phyloP scores from a whole-genome alignment of 2,888 invertebrate species.

The Pachliopta kotzebuea region DNA sequence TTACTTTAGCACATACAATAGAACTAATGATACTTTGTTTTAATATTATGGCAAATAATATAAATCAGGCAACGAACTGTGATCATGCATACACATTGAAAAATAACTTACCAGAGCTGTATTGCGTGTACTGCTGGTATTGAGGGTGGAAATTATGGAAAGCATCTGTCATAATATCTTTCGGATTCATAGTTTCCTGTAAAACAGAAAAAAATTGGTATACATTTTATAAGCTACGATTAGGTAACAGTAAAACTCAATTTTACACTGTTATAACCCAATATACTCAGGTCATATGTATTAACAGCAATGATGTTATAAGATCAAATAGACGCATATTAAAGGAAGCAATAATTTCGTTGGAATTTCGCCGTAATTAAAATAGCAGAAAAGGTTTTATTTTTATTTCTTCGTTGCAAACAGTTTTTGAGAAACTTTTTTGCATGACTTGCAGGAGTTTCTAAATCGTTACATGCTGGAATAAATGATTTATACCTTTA shows the following conservation, averaged over 20 bases:
- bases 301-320: too few relatives aligned
- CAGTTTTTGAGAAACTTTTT: too few relatives aligned
- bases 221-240: neutral
- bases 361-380: too few relatives aligned
- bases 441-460: too few relatives aligned
- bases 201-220: constrained; percentile 36
- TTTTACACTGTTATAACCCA: too few relatives aligned
- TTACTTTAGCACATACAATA: constrained; percentile 32
- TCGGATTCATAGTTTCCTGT: constrained; percentile 98
- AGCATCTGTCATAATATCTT: constrained; percentile 99
- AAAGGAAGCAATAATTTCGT: too few relatives aligned
- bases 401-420: too few relatives aligned
- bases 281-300: too few relatives aligned
- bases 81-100: constrained; percentile 32
- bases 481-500: constrained; percentile 85
- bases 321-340: too few relatives aligned
- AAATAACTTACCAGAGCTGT: constrained; percentile 90
- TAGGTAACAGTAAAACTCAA: too few relatives aligned
- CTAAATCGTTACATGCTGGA: too few relatives aligned
- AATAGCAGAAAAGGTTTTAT: too few relatives aligned
- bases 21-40: constrained; percentile 14
- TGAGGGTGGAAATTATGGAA: constrained; percentile 99
- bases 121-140: constrained; percentile 99
- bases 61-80: constrained; percentile 49
- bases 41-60: constrained; percentile 51